Conservation (phyloP, 1,140 invertebrate species). For the Sycobia sp. region DNA sequence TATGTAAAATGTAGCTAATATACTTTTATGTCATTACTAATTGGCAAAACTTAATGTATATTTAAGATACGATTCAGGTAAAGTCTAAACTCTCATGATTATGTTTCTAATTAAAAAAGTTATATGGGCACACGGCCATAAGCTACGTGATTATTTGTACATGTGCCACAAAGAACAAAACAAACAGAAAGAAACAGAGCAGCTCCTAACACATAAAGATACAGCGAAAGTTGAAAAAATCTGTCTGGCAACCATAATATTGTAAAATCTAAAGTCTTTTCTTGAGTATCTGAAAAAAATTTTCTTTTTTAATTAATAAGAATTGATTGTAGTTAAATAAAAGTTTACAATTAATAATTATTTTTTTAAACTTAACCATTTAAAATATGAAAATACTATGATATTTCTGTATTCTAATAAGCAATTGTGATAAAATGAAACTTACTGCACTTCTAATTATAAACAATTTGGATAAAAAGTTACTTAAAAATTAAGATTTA, state of each 20-base stretch:
- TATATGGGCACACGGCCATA: constrained; percentile 46
- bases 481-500: constrained; percentile 1
- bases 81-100: constrained; percentile 35
- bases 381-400: background rate
- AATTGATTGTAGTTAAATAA: background rate
- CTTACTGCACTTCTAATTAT: too few species aligned
- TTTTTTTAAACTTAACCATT: background rate
- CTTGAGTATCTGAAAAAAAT: constrained; percentile 55
- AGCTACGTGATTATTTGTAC: constrained; percentile 40
- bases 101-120: constrained; percentile 23
- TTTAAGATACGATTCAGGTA: too few species aligned
- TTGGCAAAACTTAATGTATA: too few species aligned
- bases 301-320: constrained; percentile 1
- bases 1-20: too few species aligned
- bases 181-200: constrained; percentile 43
- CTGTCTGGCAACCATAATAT: constrained; percentile 60
- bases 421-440: background rate
- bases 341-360: background rate
- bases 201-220: constrained; percentile 45
- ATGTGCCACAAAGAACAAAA: constrained; percentile 42
- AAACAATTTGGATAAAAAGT: too few species aligned
- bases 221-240: constrained; percentile 52
- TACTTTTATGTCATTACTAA: too few species aligned
- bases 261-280: constrained; percentile 57
- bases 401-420: too few species aligned